Percentiles rank a stretch among this genome's conserved stretches.
phyloP scores from a whole-genome alignment of 2,797 vertebrate species.

The Hydrophis major region DNA sequence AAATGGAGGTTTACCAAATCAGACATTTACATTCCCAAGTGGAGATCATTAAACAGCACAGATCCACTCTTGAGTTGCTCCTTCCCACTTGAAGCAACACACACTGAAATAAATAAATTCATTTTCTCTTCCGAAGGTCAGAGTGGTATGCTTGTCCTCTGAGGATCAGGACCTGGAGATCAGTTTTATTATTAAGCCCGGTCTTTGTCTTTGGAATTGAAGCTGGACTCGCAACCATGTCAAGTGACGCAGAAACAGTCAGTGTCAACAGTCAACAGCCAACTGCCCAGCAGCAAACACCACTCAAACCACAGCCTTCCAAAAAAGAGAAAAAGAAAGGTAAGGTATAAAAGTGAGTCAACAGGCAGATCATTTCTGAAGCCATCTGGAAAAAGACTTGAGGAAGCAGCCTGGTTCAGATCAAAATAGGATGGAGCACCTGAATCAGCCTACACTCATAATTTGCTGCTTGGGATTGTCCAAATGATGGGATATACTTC shows the following conservation, averaged over 20 bases:
- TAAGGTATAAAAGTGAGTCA: constrained; percentile 49
- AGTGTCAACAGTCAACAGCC: constrained; percentile 58
- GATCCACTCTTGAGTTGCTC: not conserved
- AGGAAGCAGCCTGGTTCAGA: not conserved
- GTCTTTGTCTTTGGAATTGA: constrained; percentile 45
- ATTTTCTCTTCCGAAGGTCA: constrained; percentile 24
- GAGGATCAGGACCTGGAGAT: constrained; percentile 10
- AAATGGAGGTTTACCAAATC: not conserved
- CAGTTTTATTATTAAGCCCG: not conserved
- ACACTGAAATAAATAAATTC: not conserved
- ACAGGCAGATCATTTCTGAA: not conserved
- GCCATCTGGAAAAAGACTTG: not conserved
- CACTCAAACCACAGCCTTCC: constrained; percentile 73
- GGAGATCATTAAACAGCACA: not conserved
- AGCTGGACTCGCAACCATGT: constrained; percentile 77
- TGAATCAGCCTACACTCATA: not conserved
- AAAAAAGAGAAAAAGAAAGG: constrained; percentile 94
- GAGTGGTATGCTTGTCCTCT: constrained; percentile 8
- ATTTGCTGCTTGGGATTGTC: not conserved
- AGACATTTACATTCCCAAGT: not conserved
- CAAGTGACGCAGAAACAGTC: constrained; percentile 79
- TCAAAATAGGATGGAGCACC: not conserved
- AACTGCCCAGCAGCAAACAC: constrained; percentile 68
- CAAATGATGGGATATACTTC: not conserved
- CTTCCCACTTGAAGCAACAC: not conserved